Conservation (phyloP, 92 coral and sea anemone species). For the Porites divaricata region DNA sequence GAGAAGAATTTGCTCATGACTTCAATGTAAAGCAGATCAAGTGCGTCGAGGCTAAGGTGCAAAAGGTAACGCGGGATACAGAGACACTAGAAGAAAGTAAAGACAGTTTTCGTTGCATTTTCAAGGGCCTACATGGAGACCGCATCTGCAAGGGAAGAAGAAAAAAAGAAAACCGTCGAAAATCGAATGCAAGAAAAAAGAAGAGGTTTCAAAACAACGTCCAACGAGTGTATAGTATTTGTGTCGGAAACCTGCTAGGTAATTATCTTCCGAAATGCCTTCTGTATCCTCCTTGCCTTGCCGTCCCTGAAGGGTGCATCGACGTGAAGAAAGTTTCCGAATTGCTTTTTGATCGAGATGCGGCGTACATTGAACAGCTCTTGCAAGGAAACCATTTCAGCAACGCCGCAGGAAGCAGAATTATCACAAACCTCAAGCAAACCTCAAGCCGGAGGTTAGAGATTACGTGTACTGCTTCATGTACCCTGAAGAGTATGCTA, state of each 20-base stretch:
- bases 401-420: conserved; percentile 47
- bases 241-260: conserved; percentile 28
- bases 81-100: background rate
- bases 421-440: conserved; percentile 39
- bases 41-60: no score
- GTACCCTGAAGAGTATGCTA: conserved; percentile 3
- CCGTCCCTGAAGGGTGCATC: conserved; percentile 44
- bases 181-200: no score
- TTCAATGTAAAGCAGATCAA: background rate
- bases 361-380: conserved; percentile 40
- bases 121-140: no score
- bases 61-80: background rate
- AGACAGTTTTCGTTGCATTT: background rate
- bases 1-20: no score
- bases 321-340: conserved; percentile 33
- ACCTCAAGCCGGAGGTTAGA: conserved; percentile 33
- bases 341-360: conserved; percentile 32
- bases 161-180: no score
- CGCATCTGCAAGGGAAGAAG: no score
- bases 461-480: conserved; percentile 6
- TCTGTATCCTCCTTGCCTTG: conserved; percentile 37
- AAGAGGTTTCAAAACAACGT: background rate
- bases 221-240: conserved; percentile 1
- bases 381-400: conserved; percentile 29
- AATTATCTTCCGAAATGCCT: conserved; percentile 32